Evolutionary conservation across 2,113 vertebrate species (phyloP).

Genomic region (Hepsetus odoe): DNA sequence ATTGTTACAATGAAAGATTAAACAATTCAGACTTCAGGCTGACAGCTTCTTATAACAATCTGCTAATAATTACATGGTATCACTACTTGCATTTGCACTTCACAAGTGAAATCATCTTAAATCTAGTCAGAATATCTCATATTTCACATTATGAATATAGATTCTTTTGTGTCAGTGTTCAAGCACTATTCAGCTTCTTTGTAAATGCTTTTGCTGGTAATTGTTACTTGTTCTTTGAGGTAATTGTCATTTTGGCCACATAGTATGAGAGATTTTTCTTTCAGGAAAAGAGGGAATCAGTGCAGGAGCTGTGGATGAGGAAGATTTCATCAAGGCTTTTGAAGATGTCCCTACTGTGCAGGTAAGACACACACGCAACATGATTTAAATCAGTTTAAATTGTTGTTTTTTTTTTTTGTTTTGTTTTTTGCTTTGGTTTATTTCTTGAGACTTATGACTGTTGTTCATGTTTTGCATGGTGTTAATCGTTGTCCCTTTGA

Average conservation of each 20-base stretch:
- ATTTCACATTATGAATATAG: too few species aligned
- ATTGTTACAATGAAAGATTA: too few species aligned
- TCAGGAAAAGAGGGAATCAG: constrained; percentile 84
- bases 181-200: too few species aligned
- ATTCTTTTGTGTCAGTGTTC: too few species aligned
- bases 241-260: not conserved
- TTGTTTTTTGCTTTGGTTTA: not conserved
- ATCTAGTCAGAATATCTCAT: too few species aligned
- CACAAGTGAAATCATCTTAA: too few species aligned
- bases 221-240: not conserved
- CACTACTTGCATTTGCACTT: too few species aligned
- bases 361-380: constrained; percentile 65
- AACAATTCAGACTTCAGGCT: too few species aligned
- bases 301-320: constrained; percentile 94
- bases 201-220: too few species aligned
- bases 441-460: not conserved
- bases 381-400: not conserved
- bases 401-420: not conserved
- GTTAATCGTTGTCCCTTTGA: not conserved
- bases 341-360: constrained; percentile 92
- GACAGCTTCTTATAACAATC: too few species aligned
- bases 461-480: not conserved
- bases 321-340: constrained; percentile 95
- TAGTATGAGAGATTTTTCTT: not conserved
- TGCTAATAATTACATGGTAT: too few species aligned